A percentile compares a stretch with the other conserved stretches of the same genome.
Conservation (phyloP, 2,797 vertebrate genomes). For the Pelodytes ibericus region DNA sequence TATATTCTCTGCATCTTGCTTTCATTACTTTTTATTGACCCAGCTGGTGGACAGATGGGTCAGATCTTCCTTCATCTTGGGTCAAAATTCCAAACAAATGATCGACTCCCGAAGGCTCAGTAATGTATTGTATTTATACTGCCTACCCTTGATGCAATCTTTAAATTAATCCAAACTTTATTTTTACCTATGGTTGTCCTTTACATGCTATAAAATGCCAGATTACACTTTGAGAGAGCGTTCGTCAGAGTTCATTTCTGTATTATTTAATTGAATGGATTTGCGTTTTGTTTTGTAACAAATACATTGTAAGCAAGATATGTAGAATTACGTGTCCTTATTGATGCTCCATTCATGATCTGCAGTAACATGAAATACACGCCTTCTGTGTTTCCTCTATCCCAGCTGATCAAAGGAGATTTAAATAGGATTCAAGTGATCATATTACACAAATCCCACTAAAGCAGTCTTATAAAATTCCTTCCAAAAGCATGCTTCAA, state of each 20-base stretch:
- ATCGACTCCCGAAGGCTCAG: too few species aligned
- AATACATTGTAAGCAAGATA: neutral
- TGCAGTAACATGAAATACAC: neutral
- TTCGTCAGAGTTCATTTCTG: neutral
- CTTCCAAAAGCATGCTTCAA: conserved; percentile 2
- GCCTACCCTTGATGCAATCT: too few species aligned
- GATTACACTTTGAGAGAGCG: too few species aligned
- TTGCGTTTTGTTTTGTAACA: neutral
- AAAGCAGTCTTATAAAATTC: conserved; percentile 15
- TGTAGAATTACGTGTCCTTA: neutral
- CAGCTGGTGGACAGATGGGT: too few species aligned
- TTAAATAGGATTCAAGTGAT: conserved; percentile 32
- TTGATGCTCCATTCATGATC: neutral
- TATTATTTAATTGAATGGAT: neutral
- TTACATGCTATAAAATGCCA: too few species aligned
- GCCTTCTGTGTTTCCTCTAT: conserved; percentile 1
- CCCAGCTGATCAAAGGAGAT: conserved; percentile 19
- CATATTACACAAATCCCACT: conserved; percentile 23
- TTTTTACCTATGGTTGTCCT: too few species aligned
- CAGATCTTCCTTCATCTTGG: too few species aligned
- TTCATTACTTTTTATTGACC: too few species aligned
- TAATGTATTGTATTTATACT: too few species aligned
- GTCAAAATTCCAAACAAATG: too few species aligned
- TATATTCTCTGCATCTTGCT: too few species aligned
- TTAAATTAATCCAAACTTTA: too few species aligned